Evolutionary conservation across 2,888 invertebrate genomes (phyloP).

Genomic region (Thalpophila matura): DNA sequence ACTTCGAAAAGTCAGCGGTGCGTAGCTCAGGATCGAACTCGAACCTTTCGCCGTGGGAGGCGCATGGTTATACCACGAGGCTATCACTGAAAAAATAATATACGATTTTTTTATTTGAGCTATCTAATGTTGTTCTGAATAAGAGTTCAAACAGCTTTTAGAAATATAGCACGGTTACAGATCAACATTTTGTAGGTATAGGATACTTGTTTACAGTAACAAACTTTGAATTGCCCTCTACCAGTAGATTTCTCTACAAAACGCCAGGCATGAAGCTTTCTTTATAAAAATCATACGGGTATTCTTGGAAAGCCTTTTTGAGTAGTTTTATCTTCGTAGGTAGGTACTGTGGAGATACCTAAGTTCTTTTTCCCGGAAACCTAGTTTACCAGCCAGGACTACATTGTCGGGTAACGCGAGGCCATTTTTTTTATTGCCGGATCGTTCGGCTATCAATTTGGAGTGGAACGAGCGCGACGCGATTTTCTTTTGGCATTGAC

Average conservation of each 20-base stretch:
- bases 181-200: no score
- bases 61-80: no score
- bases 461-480: conserved; percentile 4
- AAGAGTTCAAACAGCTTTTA: no score
- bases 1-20: no score
- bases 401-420: conserved; percentile 5
- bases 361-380: conserved; percentile 3
- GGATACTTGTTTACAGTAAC: not conserved
- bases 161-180: no score
- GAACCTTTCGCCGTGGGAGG: no score
- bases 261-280: not conserved
- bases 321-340: conserved; percentile 29
- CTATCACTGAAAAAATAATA: no score
- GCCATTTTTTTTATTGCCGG: conserved; percentile 7
- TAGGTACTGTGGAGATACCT: not conserved
- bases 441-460: conserved; percentile 26
- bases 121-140: no score
- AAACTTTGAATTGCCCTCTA: not conserved
- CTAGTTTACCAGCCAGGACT: conserved; percentile 1
- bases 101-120: no score
- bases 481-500: conserved; percentile 22
- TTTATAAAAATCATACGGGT: not conserved
- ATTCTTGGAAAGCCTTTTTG: conserved; percentile 5
- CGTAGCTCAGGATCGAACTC: no score
- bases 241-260: conserved; percentile 1